A percentile compares a stretch with the other conserved stretches of the same genome.
Conservation (phyloP, 2,113 vertebrate species). For the Taurulus bubalis region DNA sequence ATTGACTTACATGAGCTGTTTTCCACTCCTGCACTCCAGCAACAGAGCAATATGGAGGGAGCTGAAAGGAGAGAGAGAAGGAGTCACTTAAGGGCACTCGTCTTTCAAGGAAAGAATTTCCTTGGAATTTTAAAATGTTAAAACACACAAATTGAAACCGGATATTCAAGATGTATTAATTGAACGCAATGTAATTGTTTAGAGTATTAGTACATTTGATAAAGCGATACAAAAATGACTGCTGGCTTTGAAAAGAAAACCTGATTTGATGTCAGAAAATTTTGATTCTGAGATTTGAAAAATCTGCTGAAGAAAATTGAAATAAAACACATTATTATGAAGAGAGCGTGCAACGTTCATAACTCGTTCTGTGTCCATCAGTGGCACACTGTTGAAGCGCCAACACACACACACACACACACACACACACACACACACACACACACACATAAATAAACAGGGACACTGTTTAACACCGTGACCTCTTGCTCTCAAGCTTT, state of each 20-base stretch:
- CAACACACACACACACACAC: background rate
- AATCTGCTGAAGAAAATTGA: background rate
- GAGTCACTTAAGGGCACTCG: conserved; percentile 32
- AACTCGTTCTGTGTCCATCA: background rate
- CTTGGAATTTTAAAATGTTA: background rate
- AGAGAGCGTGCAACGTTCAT: background rate
- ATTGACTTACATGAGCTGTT: conserved; percentile 61
- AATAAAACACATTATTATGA: background rate
- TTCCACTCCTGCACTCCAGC: conserved; percentile 41
- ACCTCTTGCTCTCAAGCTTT: background rate
- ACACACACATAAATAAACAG: conserved; percentile 7
- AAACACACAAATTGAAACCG: background rate
- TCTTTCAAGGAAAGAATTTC: background rate
- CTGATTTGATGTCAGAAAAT: background rate
- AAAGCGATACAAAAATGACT: background rate
- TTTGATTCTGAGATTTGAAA: conserved; percentile 5
- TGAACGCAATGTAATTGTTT: background rate
- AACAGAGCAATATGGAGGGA: conserved; percentile 16
- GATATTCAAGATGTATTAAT: background rate
- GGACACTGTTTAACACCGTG: background rate
- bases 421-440: conserved; percentile 1
- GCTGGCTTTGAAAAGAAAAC: background rate
- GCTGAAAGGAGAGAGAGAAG: conserved; percentile 6
- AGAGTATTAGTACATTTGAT: background rate
- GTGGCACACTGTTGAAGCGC: background rate